Base-by-base conservation (phyloP, 2,113 vertebrate species). In the Nothocercus nigrocapillus region DNA sequence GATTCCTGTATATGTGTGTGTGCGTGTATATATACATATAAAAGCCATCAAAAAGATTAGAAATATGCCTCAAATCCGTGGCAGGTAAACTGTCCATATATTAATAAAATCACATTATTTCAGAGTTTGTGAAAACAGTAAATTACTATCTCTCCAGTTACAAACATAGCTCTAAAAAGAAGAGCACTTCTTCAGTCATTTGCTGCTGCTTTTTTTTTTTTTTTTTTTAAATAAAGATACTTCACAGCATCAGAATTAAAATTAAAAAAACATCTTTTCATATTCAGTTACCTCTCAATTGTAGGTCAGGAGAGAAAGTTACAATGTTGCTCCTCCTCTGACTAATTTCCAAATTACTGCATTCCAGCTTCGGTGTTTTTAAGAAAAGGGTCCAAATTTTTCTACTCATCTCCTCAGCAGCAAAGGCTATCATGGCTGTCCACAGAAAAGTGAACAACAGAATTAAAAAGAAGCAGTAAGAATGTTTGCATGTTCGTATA, bases 261-360 rank as follows among this genome's bases (percentile, higher is more conserved):
- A 44, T 67, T 24, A 36, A 74, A 61, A 84, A 66, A 16, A 12
- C 85, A 8, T 5, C 11, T 79, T 62, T 82, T 53, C 45, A 82
- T 67, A 59, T 28, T 42, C 19, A 75, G 22, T 62, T 45, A 66
- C 56, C 20, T 45, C 28, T 20, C 45, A 53, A 53, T 13, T 10
- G 24, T 20, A 7, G 64, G 8, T 15, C 42, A 14, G 2, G 4
- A 14, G 4, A 70, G 13, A 80, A 90, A 51, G 36, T 9, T 62
- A 51, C 0, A 0, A 6, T 34, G 6, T 6, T 70, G 13, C 9
- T 49, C 45, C 85, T 79, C 4, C 54, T 17, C 13, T 14, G 3
- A 7, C 30, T n/a, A 7, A 42, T 34, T 84, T 81, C 28, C 40
- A 74, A 81, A 66, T 70, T 10, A 69, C 13, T 51, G 34, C 13